phyloP scores from a whole-genome alignment of 2,113 vertebrate genomes.

The Crotalus tigris region DNA sequence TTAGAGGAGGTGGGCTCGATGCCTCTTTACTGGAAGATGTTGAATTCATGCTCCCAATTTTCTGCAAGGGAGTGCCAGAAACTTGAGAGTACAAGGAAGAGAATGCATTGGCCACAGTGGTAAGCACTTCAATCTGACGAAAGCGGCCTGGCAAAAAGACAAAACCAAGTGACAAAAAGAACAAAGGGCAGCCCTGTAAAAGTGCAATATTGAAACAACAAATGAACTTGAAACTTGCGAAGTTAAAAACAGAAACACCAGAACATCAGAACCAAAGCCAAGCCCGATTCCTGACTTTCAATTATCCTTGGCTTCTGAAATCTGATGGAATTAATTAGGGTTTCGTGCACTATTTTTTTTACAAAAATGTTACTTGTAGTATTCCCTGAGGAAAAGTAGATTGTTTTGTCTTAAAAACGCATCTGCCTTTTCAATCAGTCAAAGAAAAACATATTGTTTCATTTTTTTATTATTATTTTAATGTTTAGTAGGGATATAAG shows the following conservation, averaged over 20 bases:
- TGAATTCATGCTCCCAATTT: conserved; percentile 77
- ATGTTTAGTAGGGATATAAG: not conserved
- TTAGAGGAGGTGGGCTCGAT: conserved; percentile 68
- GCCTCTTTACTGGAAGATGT: conserved; percentile 68
- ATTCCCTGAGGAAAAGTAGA: not conserved
- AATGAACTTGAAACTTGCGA: not conserved
- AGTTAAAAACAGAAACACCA: not conserved
- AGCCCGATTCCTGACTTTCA: not conserved
- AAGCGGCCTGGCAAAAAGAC: conserved; percentile 83
- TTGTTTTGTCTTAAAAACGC: not conserved
- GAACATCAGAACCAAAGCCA: not conserved
- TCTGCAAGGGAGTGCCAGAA: conserved; percentile 86
- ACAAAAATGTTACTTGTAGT: not conserved
- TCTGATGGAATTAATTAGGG: not conserved
- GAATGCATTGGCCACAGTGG: conserved; percentile 95
- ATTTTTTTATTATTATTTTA: not conserved
- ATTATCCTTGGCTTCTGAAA: not conserved
- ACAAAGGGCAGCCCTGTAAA: conserved; percentile 19
- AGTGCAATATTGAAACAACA: not conserved
- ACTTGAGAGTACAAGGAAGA: conserved; percentile 96
- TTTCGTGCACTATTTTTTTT: not conserved
- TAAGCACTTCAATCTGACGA: conserved; percentile 96
- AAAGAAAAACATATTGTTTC: not conserved
- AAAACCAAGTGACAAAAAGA: conserved; percentile 4
- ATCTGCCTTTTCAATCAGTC: not conserved